These are phyloP conservation scores for Beris chalybata DNA, from an alignment of 2,888 invertebrate species.

Conservation along the genomic window DNA sequence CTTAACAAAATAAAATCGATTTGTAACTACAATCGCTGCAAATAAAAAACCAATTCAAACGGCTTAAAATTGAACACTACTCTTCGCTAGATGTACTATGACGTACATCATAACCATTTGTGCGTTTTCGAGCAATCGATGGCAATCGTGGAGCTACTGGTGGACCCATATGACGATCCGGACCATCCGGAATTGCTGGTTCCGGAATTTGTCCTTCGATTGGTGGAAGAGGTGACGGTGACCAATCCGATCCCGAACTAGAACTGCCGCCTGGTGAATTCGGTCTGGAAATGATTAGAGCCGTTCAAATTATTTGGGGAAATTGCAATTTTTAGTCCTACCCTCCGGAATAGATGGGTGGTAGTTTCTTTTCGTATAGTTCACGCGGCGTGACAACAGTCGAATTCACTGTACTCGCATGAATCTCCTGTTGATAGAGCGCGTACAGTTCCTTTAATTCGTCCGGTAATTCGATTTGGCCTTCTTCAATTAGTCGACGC, in stretches of 20 bases:
- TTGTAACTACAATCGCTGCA: too few species aligned
- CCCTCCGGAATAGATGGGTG: constrained; percentile 56
- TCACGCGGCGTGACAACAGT: constrained; percentile 51
- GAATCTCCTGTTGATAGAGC: constrained; percentile 84
- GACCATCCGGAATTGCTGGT: constrained; percentile 39
- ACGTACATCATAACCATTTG: constrained; percentile 49
- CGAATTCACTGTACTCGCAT: constrained; percentile 72
- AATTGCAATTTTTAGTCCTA: constrained; percentile 38
- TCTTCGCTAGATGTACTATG: constrained; percentile 41
- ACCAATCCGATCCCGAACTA: constrained; percentile 57
- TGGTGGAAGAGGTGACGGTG: constrained; percentile 48
- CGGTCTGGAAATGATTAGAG: constrained; percentile 43
- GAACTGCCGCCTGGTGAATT: constrained; percentile 54
- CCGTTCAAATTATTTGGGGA: constrained; percentile 18
- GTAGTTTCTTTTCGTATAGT: constrained; percentile 53
- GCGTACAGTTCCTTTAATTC: constrained; percentile 80
- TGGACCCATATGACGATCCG: constrained; percentile 53
- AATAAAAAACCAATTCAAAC: background rate
- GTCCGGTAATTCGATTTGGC: constrained; percentile 69
- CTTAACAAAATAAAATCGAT: too few species aligned
- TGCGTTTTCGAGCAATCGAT: constrained; percentile 42
- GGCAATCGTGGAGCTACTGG: constrained; percentile 51
- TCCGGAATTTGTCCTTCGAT: constrained; percentile 33
- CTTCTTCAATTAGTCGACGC: constrained; percentile 79
- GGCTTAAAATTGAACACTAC: background rate